Conservation (phyloP, 2,888 invertebrate genomes). For the Cloeon dipterum region DNA sequence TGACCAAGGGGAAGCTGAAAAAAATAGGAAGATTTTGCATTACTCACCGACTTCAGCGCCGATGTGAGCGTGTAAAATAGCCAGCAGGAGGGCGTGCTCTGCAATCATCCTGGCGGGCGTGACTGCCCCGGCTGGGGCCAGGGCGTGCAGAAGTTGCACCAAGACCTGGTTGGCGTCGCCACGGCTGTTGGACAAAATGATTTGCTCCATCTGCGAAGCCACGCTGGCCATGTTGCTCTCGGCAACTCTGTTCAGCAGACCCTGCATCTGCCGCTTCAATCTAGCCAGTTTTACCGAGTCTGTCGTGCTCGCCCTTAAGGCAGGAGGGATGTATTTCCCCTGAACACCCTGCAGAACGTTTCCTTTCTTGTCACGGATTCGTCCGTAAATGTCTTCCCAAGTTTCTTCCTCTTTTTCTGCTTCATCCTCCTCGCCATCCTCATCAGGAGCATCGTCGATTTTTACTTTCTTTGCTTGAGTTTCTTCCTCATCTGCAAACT, state of each 20-base stretch:
- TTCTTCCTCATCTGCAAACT: background rate
- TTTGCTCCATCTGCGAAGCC: conserved; percentile 22
- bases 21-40: no score
- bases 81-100: conserved; percentile 63
- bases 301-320: background rate
- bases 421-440: conserved; percentile 9
- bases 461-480: conserved; percentile 5
- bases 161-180: conserved; percentile 60
- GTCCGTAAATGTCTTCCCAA: conserved; percentile 8
- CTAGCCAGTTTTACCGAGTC: conserved; percentile 25
- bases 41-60: conserved; percentile 67
- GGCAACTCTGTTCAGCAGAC: conserved; percentile 63
- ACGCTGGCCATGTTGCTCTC: conserved; percentile 76
- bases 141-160: conserved; percentile 43
- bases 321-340: background rate
- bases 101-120: conserved; percentile 54
- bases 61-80: conserved; percentile 70
- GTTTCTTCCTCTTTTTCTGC: conserved; percentile 10
- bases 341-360: conserved; percentile 30
- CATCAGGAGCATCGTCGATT: conserved; percentile 7
- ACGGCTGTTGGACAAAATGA: conserved; percentile 40
- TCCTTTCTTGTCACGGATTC: conserved; percentile 38
- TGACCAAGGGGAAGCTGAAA: no score
- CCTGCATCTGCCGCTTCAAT: conserved; percentile 65
- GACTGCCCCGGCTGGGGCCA: conserved; percentile 28